A percentile compares a stretch with the other conserved stretches of the same genome.
Conservation (phyloP, 2,113 vertebrate genomes). For the Erythrocercus mccallii region DNA sequence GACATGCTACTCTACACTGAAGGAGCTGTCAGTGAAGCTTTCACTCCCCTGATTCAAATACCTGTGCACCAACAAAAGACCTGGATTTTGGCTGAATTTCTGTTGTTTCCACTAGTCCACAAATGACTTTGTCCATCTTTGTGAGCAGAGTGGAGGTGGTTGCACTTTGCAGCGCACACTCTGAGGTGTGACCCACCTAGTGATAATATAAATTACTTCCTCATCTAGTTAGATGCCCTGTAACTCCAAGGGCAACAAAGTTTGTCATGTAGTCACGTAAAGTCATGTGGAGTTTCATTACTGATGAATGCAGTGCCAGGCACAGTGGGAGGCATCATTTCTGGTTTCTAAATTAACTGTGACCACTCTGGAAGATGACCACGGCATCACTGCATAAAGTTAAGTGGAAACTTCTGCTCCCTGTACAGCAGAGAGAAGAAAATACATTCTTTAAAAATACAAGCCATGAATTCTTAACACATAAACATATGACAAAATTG, state of each 20-base stretch:
- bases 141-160: background rate
- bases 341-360: background rate
- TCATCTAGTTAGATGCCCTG: background rate
- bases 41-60: background rate
- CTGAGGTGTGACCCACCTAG: background rate
- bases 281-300: background rate
- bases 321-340: background rate
- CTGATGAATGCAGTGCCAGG: background rate
- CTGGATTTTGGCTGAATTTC: background rate
- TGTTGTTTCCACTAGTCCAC: background rate
- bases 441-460: background rate
- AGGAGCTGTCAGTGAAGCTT: background rate
- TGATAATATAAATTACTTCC: background rate
- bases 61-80: background rate
- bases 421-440: background rate
- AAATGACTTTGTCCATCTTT: background rate
- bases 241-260: background rate
- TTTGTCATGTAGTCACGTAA: background rate
- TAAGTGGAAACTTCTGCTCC: background rate
- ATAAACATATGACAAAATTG: background rate
- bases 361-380: background rate
- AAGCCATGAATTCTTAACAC: background rate
- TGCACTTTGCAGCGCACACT: background rate
- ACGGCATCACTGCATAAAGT: background rate
- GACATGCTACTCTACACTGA: background rate